Evolutionary conservation across 2,888 invertebrate species (phyloP).

Genomic region (Hirtodrosophila duncani): DNA sequence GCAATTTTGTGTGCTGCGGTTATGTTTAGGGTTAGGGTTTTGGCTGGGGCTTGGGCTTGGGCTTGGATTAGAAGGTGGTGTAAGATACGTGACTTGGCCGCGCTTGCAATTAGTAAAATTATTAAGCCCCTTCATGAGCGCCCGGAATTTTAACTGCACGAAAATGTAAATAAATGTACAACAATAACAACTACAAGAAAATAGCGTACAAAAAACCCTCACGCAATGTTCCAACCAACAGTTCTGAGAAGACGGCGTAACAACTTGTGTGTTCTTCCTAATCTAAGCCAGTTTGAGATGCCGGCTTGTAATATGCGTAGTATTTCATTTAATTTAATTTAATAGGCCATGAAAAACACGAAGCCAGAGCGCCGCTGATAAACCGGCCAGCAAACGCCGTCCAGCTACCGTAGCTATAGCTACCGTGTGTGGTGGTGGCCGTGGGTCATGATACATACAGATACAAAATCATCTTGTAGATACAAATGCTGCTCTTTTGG

Average conservation of each 20-base stretch:
- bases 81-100: slow-evolving; percentile 62
- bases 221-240: slow-evolving; percentile 27
- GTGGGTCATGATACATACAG: background rate
- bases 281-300: slow-evolving; percentile 50
- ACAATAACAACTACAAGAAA: slow-evolving; percentile 6
- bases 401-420: slow-evolving; percentile 15
- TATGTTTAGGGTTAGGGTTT: too few relatives aligned
- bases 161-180: slow-evolving; percentile 56
- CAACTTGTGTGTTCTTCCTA: slow-evolving; percentile 60
- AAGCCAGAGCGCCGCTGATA: slow-evolving; percentile 51
- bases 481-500: slow-evolving; percentile 9
- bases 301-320: slow-evolving; percentile 35
- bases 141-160: slow-evolving; percentile 54
- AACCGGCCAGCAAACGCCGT: slow-evolving; percentile 16
- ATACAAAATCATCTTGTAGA: slow-evolving; percentile 23
- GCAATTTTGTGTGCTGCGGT: too few relatives aligned
- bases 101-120: slow-evolving; percentile 70
- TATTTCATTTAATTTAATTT: slow-evolving; percentile 57
- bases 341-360: slow-evolving; percentile 58
- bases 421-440: too few relatives aligned
- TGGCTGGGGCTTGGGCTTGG: slow-evolving; percentile 3
- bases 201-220: background rate
- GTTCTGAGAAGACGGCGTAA: slow-evolving; percentile 29
- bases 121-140: slow-evolving; percentile 48
- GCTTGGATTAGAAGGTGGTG: background rate